Base-by-base conservation (phyloP, 2,797 vertebrate species). In the Pampus argenteus region DNA sequence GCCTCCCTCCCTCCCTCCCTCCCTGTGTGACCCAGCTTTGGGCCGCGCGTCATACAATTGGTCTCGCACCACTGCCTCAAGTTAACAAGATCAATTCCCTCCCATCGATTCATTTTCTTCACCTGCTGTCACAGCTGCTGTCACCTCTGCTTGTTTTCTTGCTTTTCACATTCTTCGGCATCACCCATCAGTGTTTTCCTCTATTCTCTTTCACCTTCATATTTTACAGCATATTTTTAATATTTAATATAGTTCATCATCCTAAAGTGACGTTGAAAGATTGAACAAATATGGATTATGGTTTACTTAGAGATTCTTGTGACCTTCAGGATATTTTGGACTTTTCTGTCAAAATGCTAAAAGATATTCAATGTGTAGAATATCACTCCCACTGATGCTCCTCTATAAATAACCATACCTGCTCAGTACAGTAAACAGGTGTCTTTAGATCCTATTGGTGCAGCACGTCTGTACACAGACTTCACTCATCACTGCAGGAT, bases 81-180 rank as follows among this genome's bases (percentile, higher is more conserved):
- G 74, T 79, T 88, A 90, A 89, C 73, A 81, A 85, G 74, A 91
- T 91, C 82, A 84, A 81, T 86, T 76, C 72, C 49, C 1, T n/a
- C 0, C 56, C 86, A 81, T 71, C 29, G 54, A 90, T 89, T 88
- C 58, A 76, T 90, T 89, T 67, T 80, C 74, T 60, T 40, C 76
- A 82, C 57, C 85, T 85, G 79, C 76, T 54, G 71, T 75, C 78
- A 68, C 76, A 20, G 78, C 28, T 17, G 11, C 64, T 2, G 47
- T 65, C 83, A 34, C 57, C 52, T 69, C 59, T 50, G 54, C 44
- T 23, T 9, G 2, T 38, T 44, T 47, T 31, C 29, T 14, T n/a
- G 1, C 3, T n/a, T 9, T 62, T 76, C 58, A 62, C 31, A 4
- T 62, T 64, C 11, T 10, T 44, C 22, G 7, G 3, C 10, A 4